Base-by-base conservation (phyloP, 2,888 invertebrate species). In the Trachelus iudaicus region DNA sequence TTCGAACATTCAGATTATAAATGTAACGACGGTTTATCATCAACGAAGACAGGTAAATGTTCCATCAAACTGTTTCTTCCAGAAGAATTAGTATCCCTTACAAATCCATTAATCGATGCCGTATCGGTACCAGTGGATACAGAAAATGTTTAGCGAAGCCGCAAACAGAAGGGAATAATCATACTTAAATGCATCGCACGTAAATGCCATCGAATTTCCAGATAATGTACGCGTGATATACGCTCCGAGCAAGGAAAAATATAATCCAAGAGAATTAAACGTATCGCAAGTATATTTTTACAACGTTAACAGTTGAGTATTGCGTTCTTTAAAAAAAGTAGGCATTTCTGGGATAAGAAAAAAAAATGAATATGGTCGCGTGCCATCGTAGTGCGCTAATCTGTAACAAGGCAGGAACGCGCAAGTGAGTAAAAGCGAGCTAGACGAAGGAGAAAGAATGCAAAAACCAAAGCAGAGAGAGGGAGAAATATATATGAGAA, bases 401-500 rank as follows among this genome's bases (percentile, higher is more conserved):
- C 23, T 23, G 15, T 2, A 56, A 56, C 40, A 23, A 9, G 75
- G 73, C 71, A 77, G 80, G 75, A 81, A 82, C 3, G 75, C 76
- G 78, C 73, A 73, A 75, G 75, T 73, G 31, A 78, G 37, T 73
- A 76, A 77, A 73, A 79, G 73, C 68, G 69, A 79, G 79, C 77
- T 34, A 73, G 34, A 37, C 73, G 34, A 75, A 75, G n/a, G 40
- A 77, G 73, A 34, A 40, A 15, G 71, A 82, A 80, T 75, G 80
- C 77, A 76, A 75, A 81, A 80, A 81, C 76, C 79, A 81, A 79
- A 82, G 81, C 78, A 79, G 77, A 81, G 80, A 79, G 80, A 79
- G 77, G 73, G 77, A 76, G 75, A 78, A 80, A 75, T 75, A 23
- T 40, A 73, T 33, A 73, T 34, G 23, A 74, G 0, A 13, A 34